Percentiles rank a stretch among this genome's conserved stretches.
Evolutionary conservation across 2,888 invertebrate species (phyloP).

Genomic region (Drosophila borealis): DNA sequence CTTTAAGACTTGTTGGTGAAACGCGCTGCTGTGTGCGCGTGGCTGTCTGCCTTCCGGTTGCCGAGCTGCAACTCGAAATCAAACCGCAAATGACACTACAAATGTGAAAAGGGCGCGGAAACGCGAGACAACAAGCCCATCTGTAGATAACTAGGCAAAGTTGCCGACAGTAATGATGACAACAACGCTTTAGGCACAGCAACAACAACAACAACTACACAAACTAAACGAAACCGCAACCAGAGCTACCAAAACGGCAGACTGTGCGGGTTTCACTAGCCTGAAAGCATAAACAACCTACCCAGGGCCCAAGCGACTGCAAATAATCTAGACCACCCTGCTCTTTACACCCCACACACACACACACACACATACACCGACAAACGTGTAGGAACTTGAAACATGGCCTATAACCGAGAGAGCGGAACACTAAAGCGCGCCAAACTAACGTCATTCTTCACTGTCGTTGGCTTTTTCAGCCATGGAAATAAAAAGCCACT

Average conservation of each 20-base stretch:
- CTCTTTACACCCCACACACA: background rate
- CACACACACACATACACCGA: constrained; percentile 9
- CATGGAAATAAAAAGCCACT: constrained; percentile 68
- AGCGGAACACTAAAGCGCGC: constrained; percentile 12
- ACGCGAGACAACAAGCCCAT: constrained; percentile 18
- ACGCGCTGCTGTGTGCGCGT: constrained; percentile 1
- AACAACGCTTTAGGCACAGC: constrained; percentile 48
- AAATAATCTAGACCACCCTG: constrained; percentile 54
- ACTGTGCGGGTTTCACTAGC: constrained; percentile 46
- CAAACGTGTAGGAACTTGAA: constrained; percentile 21
- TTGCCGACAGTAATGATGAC: constrained; percentile 70
- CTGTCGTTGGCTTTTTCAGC: constrained; percentile 53
- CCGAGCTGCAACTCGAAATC: constrained; percentile 50
- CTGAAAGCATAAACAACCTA: constrained; percentile 55
- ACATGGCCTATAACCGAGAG: constrained; percentile 18
- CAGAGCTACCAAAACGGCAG: constrained; percentile 50
- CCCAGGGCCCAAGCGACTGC: constrained; percentile 59
- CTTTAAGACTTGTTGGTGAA: constrained; percentile 14
- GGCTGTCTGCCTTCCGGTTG: constrained; percentile 3
- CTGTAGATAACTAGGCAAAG: constrained; percentile 47
- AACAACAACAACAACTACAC: constrained; percentile 23
- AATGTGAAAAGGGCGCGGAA: constrained; percentile 55
- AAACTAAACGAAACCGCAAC: constrained; percentile 42
- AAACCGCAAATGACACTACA: constrained; percentile 72
- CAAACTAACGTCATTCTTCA: constrained; percentile 45